phyloP scores from a whole-genome alignment of 2,797 vertebrate species.

The Brachyrhaphis roseni region DNA sequence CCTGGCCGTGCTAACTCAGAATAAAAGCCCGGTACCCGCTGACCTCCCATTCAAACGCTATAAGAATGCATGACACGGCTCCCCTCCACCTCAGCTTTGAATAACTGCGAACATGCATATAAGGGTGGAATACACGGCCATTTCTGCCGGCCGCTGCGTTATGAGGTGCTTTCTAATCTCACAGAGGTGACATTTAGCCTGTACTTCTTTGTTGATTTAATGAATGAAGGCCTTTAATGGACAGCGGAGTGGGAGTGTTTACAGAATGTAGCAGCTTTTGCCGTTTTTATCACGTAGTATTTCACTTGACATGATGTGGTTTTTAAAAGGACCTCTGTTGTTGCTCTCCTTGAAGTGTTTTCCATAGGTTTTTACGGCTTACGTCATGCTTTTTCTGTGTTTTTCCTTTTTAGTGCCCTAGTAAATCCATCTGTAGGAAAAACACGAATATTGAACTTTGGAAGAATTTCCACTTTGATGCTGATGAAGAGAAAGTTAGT shows the following conservation, averaged over 20 bases:
- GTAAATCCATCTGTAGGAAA: neutral
- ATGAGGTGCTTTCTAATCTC: constrained; percentile 66
- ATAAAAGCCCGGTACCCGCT: constrained; percentile 54
- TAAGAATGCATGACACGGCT: constrained; percentile 66
- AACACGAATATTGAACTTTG: neutral
- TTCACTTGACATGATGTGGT: constrained; percentile 70
- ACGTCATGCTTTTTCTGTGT: constrained; percentile 60
- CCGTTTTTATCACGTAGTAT: constrained; percentile 75
- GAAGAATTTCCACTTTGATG: neutral
- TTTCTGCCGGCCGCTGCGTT: constrained; percentile 59
- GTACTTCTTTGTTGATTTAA: constrained; percentile 71
- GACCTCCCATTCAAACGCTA: constrained; percentile 60
- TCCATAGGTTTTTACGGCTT: constrained; percentile 61
- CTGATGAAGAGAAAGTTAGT: neutral
- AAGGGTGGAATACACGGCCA: constrained; percentile 61
- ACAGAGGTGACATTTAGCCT: constrained; percentile 69
- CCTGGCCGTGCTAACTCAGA: constrained; percentile 64
- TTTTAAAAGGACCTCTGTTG: constrained; percentile 68
- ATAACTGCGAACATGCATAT: constrained; percentile 75
- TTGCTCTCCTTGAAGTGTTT: constrained; percentile 67
- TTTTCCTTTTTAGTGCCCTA: constrained; percentile 65
- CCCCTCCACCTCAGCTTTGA: constrained; percentile 62
- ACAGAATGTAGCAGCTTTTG: constrained; percentile 72
- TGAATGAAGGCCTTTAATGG: constrained; percentile 78
- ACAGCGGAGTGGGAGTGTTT: constrained; percentile 69